Percentiles rank a stretch among this genome's conserved stretches.
Conservation (phyloP, 2,113 vertebrate species). For the Saccopteryx bilineata region DNA sequence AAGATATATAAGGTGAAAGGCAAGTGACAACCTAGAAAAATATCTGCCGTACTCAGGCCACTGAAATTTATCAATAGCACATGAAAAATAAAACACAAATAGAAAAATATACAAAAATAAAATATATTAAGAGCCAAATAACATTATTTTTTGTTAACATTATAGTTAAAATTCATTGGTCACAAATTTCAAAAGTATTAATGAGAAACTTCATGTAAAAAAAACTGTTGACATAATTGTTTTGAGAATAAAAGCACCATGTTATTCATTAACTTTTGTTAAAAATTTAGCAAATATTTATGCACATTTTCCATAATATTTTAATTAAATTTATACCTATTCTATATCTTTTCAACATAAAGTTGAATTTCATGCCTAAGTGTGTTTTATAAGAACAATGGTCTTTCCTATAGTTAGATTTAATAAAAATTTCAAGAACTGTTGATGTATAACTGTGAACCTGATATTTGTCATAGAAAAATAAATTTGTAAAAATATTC, state of each 20-base stretch:
- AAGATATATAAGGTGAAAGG: background rate
- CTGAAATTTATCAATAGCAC: background rate
- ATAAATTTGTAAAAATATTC: constrained; percentile 1
- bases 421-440: background rate
- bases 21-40: background rate
- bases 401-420: background rate
- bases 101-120: background rate
- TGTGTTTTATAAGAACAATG: background rate
- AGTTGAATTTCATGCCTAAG: background rate
- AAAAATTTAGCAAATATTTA: constrained; percentile 11
- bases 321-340: constrained; percentile 17
- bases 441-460: background rate
- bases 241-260: background rate
- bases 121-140: background rate
- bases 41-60: background rate
- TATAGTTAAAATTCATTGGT: constrained; percentile 1
- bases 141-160: constrained; percentile 24
- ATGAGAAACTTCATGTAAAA: background rate
- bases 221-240: background rate
- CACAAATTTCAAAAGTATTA: constrained; percentile 32
- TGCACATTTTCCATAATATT: background rate
- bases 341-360: background rate
- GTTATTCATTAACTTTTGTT: background rate
- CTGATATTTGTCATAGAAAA: background rate
- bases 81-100: background rate